Percentiles rank a stretch among this genome's conserved stretches.
Conservation (phyloP, 2,113 vertebrate genomes). For the Pomatostomus ruficeps region DNA sequence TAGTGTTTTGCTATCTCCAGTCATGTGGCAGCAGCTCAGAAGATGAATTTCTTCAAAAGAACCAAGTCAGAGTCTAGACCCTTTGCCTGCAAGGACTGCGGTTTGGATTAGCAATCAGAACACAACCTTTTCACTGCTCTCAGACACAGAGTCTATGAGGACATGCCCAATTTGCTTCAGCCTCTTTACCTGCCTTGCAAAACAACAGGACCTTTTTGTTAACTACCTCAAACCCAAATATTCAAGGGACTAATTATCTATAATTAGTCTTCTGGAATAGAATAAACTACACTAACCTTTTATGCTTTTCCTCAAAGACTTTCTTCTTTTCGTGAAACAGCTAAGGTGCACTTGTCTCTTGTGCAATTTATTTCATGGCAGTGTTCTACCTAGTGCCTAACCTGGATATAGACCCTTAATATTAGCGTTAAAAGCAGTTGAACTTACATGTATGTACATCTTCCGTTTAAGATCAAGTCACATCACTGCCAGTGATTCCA, state of each 20-base stretch:
- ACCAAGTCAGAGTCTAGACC: neutral
- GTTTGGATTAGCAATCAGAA: neutral
- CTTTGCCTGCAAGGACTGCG: neutral
- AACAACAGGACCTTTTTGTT: neutral
- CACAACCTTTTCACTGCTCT: neutral
- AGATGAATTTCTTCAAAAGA: neutral
- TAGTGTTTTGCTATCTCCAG: neutral
- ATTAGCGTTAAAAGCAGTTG: neutral
- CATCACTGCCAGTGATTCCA: neutral
- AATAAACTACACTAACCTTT: neutral
- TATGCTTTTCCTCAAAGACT: neutral
- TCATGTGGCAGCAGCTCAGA: neutral
- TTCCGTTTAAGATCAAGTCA: neutral
- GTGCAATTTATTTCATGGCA: neutral
- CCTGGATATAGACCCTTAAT: neutral
- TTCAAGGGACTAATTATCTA: neutral
- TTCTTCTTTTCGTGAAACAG: neutral
- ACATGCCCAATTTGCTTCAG: neutral
- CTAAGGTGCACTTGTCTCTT: neutral
- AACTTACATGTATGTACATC: rapidly evolving
- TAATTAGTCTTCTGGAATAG: neutral
- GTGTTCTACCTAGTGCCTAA: neutral
- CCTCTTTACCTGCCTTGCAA: neutral
- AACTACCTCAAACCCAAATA: neutral
- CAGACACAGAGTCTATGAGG: neutral